phyloP scores from a whole-genome alignment of 2,797 vertebrate species.

The Pelochelys cantorii region DNA sequence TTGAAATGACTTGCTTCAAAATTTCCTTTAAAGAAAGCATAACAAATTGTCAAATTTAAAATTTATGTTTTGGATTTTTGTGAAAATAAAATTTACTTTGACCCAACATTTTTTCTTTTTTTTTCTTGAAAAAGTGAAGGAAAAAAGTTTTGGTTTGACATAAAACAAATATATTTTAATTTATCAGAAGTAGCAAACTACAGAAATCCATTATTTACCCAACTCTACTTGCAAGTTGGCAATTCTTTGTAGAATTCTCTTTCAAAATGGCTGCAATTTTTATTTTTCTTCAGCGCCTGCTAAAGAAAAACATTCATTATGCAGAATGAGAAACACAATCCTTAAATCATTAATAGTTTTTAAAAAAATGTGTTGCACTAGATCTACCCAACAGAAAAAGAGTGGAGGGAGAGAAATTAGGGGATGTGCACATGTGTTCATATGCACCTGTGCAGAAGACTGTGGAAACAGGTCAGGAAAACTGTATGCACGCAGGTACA shows the following conservation, averaged over 20 bases:
- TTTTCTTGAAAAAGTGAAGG: not conserved
- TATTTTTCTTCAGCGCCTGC: not conserved
- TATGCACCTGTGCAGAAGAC: not conserved
- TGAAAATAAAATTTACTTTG: not conserved
- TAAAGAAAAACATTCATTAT: constrained; percentile 18
- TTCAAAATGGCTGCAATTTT: not conserved
- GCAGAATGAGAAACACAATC: not conserved
- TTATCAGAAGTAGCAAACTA: not conserved
- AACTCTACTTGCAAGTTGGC: not conserved
- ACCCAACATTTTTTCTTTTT: not conserved
- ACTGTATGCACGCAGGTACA: not conserved
- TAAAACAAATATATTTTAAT: not conserved
- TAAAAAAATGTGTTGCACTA: not conserved
- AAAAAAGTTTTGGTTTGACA: not conserved
- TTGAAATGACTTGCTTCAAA: not conserved
- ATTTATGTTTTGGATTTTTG: not conserved
- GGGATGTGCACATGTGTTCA: not conserved
- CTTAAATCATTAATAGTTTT: not conserved
- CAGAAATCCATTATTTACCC: not conserved
- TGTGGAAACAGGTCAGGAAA: not conserved
- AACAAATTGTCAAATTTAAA: not conserved
- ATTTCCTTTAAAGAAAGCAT: not conserved
- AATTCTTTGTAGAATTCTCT: not conserved
- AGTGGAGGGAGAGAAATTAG: not conserved
- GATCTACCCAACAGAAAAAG: not conserved